A percentile compares a stretch with the other conserved stretches of the same genome.
These are phyloP conservation scores for Coccyzus lansbergi DNA, from an alignment of 2,797 vertebrate genomes.

Conservation along the genomic window DNA sequence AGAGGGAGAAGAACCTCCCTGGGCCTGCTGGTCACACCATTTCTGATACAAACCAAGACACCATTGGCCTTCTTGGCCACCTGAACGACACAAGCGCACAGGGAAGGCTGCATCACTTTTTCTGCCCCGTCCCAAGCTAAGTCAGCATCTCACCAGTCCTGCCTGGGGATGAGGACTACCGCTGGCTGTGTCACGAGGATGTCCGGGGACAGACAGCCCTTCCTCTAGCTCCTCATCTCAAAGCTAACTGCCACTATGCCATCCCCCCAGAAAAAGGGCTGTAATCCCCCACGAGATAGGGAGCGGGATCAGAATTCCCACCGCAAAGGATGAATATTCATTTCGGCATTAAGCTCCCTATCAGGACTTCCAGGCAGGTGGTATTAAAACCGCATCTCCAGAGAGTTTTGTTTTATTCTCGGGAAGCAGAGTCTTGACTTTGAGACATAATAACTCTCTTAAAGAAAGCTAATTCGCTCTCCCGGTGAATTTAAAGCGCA, in stretches of 20 bases:
- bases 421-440: slow-evolving; percentile 60
- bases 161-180: background rate
- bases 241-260: background rate
- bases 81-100: fast-evolving
- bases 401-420: slow-evolving; percentile 65
- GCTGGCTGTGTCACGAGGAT: background rate
- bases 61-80: no score
- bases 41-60: no score
- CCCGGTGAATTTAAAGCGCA: background rate
- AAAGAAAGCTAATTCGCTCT: background rate
- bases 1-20: no score
- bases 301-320: background rate
- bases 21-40: no score
- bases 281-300: background rate
- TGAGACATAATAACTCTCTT: slow-evolving; percentile 53
- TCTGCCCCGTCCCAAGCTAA: no score
- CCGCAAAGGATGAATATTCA: slow-evolving; percentile 41
- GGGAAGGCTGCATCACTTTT: background rate
- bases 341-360: background rate
- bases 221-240: background rate
- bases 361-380: slow-evolving; percentile 17
- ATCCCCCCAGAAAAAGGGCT: background rate
- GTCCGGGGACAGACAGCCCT: background rate
- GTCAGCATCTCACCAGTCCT: background rate
- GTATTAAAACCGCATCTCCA: slow-evolving; percentile 16